Base-by-base conservation (phyloP, 2,888 invertebrate species). In the Sinopyrophorus schimmeli region DNA sequence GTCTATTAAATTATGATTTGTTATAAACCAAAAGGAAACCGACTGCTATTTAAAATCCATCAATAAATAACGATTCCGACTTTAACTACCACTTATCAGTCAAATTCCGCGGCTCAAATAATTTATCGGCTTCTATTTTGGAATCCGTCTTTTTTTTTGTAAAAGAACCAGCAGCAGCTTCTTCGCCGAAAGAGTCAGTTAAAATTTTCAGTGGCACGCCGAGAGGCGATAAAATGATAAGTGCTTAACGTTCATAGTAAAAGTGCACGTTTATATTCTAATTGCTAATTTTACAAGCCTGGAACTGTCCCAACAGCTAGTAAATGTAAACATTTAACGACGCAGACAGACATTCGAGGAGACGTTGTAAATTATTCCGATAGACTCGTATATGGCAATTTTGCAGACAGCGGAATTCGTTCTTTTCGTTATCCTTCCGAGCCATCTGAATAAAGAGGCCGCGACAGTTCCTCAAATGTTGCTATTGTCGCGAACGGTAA, bases 321-420 rank as follows among this genome's bases (percentile, higher is more conserved):
- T 49, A 43, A 44, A 47, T 38, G 38, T 38, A 48, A 48, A 43
- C 38, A 47, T 44, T 44, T 50, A 50, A 44, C 23, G 39, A 20
- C 17, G 31, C 40, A 42, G 30, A 39, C 49, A 44, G 39, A 47
- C 32, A 47, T 44, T 37, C 34, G 28, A 34, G 34, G 30, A 41
- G 37, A 31, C 37, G 41, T 18, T 47, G 37, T 48, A 48, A 48
- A 48, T 48, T 48, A 41, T 41, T 30, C 30, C 5, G 47, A 35
- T 41, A 37, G 47, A 48, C 41, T 35, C 47, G 35, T 48, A 48
- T 35, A 48, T 35, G 30, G 41, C 47, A 23, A 41, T 41, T 41
- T 48, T 28, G 28, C 41, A 15, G 30, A 46, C 46, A 31, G 16
- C 26, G 38, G 46, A 38, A 38, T 46, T 15, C 35, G 18, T 34